These are phyloP conservation scores for Syncerus caffer DNA, from an alignment of 2,797 vertebrate species.

Conservation along the genomic window DNA sequence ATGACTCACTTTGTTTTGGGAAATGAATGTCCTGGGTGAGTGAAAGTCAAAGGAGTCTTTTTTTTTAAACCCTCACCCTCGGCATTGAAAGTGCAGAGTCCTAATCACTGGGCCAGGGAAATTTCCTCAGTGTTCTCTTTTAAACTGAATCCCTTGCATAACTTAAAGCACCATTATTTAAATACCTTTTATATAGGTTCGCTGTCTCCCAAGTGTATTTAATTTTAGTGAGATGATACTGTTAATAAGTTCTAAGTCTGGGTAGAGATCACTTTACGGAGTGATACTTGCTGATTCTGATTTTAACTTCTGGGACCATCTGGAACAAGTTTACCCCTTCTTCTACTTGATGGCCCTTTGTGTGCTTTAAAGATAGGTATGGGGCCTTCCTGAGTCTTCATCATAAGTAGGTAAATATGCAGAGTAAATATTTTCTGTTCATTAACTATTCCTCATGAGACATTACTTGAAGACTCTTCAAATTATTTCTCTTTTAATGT, in stretches of 20 bases:
- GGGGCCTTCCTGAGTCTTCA: background rate
- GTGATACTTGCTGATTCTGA: background rate
- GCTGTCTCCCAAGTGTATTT: background rate
- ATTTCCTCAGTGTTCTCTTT: background rate
- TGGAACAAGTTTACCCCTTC: background rate
- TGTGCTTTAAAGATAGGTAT: background rate
- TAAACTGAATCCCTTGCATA: background rate
- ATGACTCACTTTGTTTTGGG: background rate
- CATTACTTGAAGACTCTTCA: background rate
- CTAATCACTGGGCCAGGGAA: background rate
- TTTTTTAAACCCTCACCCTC: background rate
- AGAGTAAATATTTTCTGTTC: background rate
- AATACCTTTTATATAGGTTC: background rate
- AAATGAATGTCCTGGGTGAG: background rate
- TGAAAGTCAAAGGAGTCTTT: background rate
- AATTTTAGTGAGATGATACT: slow-evolving; percentile 9
- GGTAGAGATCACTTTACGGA: background rate
- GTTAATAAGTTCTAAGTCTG: background rate
- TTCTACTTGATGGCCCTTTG: background rate
- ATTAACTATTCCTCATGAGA: background rate
- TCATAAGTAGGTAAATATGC: background rate
- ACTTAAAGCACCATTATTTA: background rate
- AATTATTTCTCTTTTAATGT: slow-evolving; percentile 31
- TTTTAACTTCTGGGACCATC: background rate
- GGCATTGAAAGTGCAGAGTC: background rate